Base-by-base conservation (phyloP, 2,888 invertebrate species). In the Polia nebulosa region DNA sequence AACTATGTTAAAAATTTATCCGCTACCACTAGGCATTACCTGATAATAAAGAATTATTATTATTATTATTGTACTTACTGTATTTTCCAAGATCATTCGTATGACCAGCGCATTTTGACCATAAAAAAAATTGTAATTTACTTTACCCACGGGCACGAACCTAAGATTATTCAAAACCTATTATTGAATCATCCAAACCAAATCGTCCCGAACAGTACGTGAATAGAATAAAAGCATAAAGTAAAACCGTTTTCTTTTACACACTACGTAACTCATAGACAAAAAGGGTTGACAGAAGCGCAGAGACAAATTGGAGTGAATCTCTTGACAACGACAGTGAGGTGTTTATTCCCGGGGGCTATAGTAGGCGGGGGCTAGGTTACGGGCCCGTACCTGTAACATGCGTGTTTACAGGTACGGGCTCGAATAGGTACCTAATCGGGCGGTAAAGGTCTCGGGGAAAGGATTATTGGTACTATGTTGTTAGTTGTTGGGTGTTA, bases 291-390 rank as follows among this genome's bases (percentile, higher is more conserved):
- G 85, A 87, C 89, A 90, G 89, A 88, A 85, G 76, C 84, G 81
- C 80, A 86, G 87, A 85, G 89, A 89, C 90, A 92, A 93, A 92
- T 93, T 91, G 91, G 86, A 77, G 57, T 86, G 84, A 86, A 90
- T 87, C 81, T 86, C 84, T 81, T 80, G 86, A 89, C 90, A 87
- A 88, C 87, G 91, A 92, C 90, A 92, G 91, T 91, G 88, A 89
- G 87, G 87, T 85, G 85, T 78, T 78, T 82, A 80, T 83, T 69
- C 84, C 83, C 83, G 71, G n/a, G 41, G 85, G 82, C 80, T 49
- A n/a, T n/a, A n/a, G 49, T 27, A 27, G 49, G 17, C 7, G 9
- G 7, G 17, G n/a, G n/a, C n/a, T 6, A 5, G 41, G 41, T 17
- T 8, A 8, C 8, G 7, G 29, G 56, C 11, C 62, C 39, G 39